These are phyloP conservation scores for Euura saliciscinereae DNA, from an alignment of 1,140 invertebrate genomes.

Conservation along the genomic window DNA sequence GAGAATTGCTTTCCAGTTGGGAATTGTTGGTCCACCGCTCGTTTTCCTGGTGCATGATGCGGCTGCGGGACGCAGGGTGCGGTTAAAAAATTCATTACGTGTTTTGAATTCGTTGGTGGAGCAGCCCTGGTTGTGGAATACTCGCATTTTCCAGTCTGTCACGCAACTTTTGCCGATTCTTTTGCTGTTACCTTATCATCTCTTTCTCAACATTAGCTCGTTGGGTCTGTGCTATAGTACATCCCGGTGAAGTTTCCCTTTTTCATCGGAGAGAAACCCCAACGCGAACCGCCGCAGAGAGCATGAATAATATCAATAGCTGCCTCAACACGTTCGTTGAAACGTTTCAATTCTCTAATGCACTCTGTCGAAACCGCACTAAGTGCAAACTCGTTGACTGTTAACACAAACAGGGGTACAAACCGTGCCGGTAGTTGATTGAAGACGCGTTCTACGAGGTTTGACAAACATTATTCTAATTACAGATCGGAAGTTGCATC, in stretches of 20 bases:
- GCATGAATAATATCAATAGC: background rate
- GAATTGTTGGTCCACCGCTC: background rate
- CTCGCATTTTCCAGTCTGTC: background rate
- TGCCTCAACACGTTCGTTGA: background rate
- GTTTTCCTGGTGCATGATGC: background rate
- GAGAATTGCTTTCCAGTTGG: background rate
- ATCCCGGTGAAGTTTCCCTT: too few species aligned
- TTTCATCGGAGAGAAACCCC: too few species aligned
- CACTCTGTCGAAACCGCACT: background rate
- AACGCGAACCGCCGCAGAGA: too few species aligned
- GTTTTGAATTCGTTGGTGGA: background rate
- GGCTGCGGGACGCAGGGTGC: background rate
- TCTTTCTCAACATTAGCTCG: background rate
- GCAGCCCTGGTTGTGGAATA: background rate
- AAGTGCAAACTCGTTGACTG: background rate
- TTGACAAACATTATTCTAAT: too few species aligned
- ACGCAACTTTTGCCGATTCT: background rate
- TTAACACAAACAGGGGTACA: background rate
- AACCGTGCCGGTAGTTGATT: background rate
- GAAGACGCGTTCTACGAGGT: background rate
- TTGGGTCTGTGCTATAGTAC: too few species aligned
- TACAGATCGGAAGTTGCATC: too few species aligned
- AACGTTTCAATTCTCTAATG: background rate
- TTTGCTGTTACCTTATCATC: background rate
- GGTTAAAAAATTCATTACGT: background rate